These are phyloP conservation scores for Hipposideros larvatus DNA, from an alignment of 2,797 vertebrate species.

Conservation along the genomic window DNA sequence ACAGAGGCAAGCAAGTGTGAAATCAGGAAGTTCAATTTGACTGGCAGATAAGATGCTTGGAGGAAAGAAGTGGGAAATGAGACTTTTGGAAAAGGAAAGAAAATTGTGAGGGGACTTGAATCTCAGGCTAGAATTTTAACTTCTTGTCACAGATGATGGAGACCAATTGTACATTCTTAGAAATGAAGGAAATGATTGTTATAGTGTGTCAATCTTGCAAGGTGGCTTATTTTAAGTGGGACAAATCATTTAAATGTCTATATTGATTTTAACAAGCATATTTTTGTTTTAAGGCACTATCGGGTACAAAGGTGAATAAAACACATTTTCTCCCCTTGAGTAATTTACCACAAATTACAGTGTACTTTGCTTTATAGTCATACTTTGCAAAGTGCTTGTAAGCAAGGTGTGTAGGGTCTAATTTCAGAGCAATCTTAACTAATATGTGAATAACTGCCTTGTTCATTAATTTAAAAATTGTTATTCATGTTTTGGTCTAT, in stretches of 20 bases:
- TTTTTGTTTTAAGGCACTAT: background rate
- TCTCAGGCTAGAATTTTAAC: conserved; percentile 49
- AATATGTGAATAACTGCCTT: conserved; percentile 12
- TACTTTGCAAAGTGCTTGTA: conserved; percentile 36
- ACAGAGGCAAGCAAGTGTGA: conserved; percentile 16
- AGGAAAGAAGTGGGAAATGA: conserved; percentile 55
- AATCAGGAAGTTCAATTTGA: conserved; percentile 55
- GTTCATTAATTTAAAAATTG: conserved; percentile 41
- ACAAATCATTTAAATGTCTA: conserved; percentile 36
- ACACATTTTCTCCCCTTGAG: background rate
- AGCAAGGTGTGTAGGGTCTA: background rate
- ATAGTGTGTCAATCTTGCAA: background rate
- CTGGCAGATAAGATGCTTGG: conserved; percentile 22
- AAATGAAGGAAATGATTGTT: conserved; percentile 37
- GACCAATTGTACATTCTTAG: background rate
- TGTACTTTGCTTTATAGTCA: conserved; percentile 17
- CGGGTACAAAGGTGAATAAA: conserved; percentile 2
- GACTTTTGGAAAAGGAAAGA: conserved; percentile 48
- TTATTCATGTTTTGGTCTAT: conserved; percentile 49
- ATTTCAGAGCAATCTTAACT: conserved; percentile 1
- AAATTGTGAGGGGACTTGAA: conserved; percentile 38
- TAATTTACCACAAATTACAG: background rate
- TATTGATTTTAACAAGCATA: conserved; percentile 18
- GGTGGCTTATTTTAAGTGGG: conserved; percentile 3
- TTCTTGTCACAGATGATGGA: background rate